Evolutionary conservation across 2,888 invertebrate genomes (phyloP).

Genomic region (Epicampocera succincta): DNA sequence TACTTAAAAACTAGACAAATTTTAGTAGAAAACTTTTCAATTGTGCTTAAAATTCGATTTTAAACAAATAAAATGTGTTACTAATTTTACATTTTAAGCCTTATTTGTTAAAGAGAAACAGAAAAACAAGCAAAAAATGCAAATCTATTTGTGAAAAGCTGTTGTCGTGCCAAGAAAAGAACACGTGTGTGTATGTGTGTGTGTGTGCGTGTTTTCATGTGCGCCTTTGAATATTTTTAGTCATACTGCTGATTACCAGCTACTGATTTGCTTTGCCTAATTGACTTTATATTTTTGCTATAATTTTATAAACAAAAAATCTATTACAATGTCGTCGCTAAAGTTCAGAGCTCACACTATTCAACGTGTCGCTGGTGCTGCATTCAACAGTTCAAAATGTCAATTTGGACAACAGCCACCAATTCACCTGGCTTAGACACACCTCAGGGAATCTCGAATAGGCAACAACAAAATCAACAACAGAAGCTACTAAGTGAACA

Average conservation of each 20-base stretch:
- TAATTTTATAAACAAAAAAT: conserved; percentile 20
- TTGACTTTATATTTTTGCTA: conserved; percentile 23
- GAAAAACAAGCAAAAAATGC: conserved; percentile 22
- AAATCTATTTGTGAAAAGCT: conserved; percentile 33
- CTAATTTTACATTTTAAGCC: background rate
- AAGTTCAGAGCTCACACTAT: conserved; percentile 21
- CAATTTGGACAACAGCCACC: conserved; percentile 88
- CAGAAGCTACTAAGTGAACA: conserved; percentile 25
- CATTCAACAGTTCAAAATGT: conserved; percentile 79
- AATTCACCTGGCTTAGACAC: conserved; percentile 82
- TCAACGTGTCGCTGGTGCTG: conserved; percentile 8
- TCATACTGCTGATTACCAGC: conserved; percentile 48
- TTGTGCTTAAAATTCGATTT: background rate
- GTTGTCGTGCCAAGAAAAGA: conserved; percentile 2
- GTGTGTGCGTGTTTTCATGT: conserved; percentile 27
- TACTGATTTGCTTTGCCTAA: conserved; percentile 29
- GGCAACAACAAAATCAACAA: conserved; percentile 57
- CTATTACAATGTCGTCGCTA: conserved; percentile 52
- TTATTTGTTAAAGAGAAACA: conserved; percentile 3
- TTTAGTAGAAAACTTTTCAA: background rate
- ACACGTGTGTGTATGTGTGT: background rate
- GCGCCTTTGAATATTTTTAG: conserved; percentile 3
- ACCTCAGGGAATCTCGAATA: conserved; percentile 71
- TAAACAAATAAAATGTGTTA: background rate
- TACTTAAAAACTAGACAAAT: conserved; percentile 49